These are phyloP conservation scores for Sylvietta virens DNA, from an alignment of 2,113 vertebrate genomes.

Conservation along the genomic window DNA sequence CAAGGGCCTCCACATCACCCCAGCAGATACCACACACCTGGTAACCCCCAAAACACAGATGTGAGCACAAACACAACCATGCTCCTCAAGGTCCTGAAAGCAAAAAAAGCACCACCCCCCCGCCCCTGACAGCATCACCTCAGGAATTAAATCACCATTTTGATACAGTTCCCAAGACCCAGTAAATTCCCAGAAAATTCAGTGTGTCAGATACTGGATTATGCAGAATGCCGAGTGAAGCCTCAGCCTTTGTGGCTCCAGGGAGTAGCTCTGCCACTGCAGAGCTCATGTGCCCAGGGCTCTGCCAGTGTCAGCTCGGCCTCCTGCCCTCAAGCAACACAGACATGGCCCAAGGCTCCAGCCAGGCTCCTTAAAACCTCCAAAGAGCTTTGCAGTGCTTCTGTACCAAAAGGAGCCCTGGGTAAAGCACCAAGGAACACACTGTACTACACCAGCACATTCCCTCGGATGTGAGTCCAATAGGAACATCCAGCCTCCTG, in stretches of 20 bases:
- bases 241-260: not conserved
- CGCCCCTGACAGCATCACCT: not conserved
- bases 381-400: not conserved
- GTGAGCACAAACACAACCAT: not conserved
- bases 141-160: not conserved
- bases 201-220: not conserved
- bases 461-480: not conserved
- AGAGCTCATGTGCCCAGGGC: fast-evolving
- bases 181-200: not conserved
- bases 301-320: not conserved
- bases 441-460: not conserved
- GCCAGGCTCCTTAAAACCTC: not conserved
- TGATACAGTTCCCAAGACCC: not conserved
- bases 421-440: not conserved
- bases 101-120: not conserved
- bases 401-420: not conserved
- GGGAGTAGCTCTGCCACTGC: not conserved
- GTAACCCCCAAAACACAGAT: not conserved
- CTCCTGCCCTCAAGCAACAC: not conserved
- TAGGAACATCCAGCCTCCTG: not conserved
- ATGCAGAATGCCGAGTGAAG: fast-evolving
- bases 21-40: fast-evolving
- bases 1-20: not conserved
- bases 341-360: fast-evolving
- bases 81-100: not conserved